Base-by-base conservation (phyloP, 2,888 invertebrate genomes). In the Eupithecia insigniata region DNA sequence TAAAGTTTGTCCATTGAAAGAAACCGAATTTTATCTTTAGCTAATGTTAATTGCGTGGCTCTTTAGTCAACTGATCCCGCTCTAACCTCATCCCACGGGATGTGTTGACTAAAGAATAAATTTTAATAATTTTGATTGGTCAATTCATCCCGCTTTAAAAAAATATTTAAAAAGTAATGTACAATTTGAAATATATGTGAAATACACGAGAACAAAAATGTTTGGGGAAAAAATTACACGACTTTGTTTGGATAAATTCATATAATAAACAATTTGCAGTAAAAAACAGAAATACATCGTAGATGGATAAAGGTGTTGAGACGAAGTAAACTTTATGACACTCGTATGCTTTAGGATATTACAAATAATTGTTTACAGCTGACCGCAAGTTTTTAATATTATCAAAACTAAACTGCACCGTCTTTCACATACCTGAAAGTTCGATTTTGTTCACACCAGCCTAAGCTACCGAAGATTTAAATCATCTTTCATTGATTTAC, bases 401-500 rank as follows among this genome's bases (percentile, higher is more conserved):
- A 10, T 26, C 22, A 55, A 14, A 26, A 55, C 22, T 26, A 55
- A 55, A 55, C 12, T 26, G 12, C 22, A 55, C 51, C 26, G 22
- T 55, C 12, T 26, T 26, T 1, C 26, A 4, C 26, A 55, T 14
- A 14, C 5, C 55, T 26, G 0, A 55, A 55, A 55, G 55, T 26
- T 55, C 55, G 12, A 26, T 55, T 26, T 55, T 5, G 12, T 55
- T 55, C 5, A 55, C 22, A 55, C 14, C 4, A 55, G 4, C 26
- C 12, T 26, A 55, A 55, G 55, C 55, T 34, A 36, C 36, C 36
- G 18, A 22, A 14, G 88, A 87, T 88, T 86, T 90, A 90, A 87
- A 84, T 85, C 86, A 89, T 90, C 87, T 86, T 5, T 85, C 88
- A 87, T 90, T 93, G 92, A 93, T 92, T 92, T 92, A 93, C 88